A percentile compares a stretch with the other conserved stretches of the same genome.
Evolutionary conservation across 2,797 vertebrate species (phyloP).

Genomic region (Nasua narica): DNA sequence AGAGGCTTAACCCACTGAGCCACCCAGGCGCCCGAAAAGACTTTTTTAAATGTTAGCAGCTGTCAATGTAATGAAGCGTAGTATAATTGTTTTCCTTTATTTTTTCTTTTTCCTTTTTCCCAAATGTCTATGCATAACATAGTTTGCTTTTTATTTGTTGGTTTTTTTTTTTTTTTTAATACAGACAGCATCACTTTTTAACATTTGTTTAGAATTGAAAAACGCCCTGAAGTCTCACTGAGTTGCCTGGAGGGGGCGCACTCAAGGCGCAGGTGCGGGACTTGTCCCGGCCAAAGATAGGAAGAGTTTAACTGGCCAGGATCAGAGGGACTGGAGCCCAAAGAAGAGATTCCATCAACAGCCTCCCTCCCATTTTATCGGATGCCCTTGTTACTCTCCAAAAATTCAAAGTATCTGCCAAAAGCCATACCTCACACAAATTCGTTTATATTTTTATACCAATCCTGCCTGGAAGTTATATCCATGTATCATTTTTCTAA

Average conservation of each 20-base stretch:
- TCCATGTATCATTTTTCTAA: background rate
- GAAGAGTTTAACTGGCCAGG: no score
- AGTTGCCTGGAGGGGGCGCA: background rate
- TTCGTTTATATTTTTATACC: background rate
- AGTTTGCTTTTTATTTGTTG: background rate
- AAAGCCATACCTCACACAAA: background rate
- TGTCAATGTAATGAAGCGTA: background rate
- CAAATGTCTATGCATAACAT: background rate
- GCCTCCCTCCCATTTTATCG: background rate
- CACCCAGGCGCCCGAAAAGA: no score
- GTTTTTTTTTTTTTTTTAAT: background rate
- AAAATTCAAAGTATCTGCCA: background rate
- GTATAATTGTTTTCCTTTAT: background rate
- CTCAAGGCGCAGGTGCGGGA: background rate
- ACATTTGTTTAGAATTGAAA: background rate
- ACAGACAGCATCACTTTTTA: background rate
- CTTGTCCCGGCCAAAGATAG: background rate
- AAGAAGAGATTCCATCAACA: background rate
- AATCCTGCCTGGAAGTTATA: background rate
- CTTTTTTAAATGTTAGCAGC: background rate
- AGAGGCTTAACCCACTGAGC: no score
- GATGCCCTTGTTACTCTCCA: background rate
- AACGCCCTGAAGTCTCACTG: background rate
- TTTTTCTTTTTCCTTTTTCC: background rate
- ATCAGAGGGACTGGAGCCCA: background rate